Percentiles rank a stretch among this genome's conserved stretches.
Conservation (phyloP, 2,113 vertebrate species). For the Elaphurus davidianus region DNA sequence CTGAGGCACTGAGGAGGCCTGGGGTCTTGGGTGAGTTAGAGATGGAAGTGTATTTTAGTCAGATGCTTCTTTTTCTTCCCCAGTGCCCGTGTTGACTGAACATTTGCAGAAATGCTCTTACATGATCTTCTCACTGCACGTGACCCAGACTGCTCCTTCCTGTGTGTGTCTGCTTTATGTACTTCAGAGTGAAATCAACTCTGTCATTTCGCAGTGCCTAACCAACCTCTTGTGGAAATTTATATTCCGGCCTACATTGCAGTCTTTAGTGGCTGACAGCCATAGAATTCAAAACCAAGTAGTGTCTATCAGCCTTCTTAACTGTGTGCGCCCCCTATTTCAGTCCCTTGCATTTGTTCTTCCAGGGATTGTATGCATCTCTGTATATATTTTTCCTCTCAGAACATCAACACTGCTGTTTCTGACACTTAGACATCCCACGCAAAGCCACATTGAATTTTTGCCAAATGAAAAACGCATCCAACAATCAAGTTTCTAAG, state of each 20-base stretch:
- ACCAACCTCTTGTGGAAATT: neutral
- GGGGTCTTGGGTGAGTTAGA: neutral
- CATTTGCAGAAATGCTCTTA: neutral
- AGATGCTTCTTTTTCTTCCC: neutral
- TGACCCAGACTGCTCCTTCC: neutral
- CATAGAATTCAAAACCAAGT: constrained; percentile 33
- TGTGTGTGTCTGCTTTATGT: neutral
- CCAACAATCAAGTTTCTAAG: constrained; percentile 60
- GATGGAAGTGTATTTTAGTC: neutral
- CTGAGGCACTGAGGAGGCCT: neutral
- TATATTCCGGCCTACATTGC: neutral
- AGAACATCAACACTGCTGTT: constrained; percentile 29
- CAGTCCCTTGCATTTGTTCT: neutral
- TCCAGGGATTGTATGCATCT: neutral
- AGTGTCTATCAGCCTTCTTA: neutral
- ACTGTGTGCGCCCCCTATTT: neutral
- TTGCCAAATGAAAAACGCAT: constrained; percentile 61
- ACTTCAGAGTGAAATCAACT: neutral
- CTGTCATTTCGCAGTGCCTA: neutral
- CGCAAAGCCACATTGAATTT: constrained; percentile 59
- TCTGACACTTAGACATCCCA: constrained; percentile 46
- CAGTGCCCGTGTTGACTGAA: neutral
- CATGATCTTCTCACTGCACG: rapidly evolving
- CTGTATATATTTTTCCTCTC: neutral
- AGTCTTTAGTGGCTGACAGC: neutral